Base-by-base conservation (phyloP, 1,140 invertebrate species). In the Vollenhovia emeryi region DNA sequence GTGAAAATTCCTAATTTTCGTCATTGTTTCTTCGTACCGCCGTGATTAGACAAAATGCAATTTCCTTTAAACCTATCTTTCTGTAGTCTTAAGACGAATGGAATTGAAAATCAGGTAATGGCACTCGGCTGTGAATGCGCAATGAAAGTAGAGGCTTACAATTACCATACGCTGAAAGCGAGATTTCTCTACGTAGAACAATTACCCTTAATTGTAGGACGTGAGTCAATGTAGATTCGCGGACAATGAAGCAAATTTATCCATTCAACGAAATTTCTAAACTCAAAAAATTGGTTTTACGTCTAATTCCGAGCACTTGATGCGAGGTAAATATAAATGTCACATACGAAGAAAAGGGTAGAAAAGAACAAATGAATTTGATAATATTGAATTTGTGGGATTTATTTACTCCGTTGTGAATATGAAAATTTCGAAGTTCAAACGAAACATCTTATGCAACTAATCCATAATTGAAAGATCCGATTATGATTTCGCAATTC, bases 191-290 rank as follows among this genome's bases (percentile, higher is more conserved):
- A 15, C 33, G 11, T 27, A 40, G 33, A 24, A 50, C 45, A 68
- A 79, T 78, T 76, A 62, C 11, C 40, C 15, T 69, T 79, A 69
- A 79, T 79, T 79, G 62, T 21, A 52, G 21, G 40, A 79, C 24
- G 62, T 52, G 15, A 76, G 18, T 52, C 18, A 27, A 57, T 36
- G 21, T 13, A 40, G 18, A 36, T 50, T 66, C n/a, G 43, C 1
- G n/a, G 3, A 66, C 43, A 24, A 60, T 33, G 15, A 52, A 33
- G 13, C 27, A 33, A 52, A 13, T 33, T 36, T 36, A 48, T 45
- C 15, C 30, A 15, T 8, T 43, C 3, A 24, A 52, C 11, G 4
- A 52, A 55, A 24, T 55, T 8, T 50, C 9, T 33, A 21, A 30
- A 69, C 24, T 69, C 33, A 30, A 50, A 50, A 33, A 30, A 13